Percentiles rank a stretch among this genome's conserved stretches.
Conservation (phyloP, 1,140 invertebrate species). For the Drosophila burlai region DNA sequence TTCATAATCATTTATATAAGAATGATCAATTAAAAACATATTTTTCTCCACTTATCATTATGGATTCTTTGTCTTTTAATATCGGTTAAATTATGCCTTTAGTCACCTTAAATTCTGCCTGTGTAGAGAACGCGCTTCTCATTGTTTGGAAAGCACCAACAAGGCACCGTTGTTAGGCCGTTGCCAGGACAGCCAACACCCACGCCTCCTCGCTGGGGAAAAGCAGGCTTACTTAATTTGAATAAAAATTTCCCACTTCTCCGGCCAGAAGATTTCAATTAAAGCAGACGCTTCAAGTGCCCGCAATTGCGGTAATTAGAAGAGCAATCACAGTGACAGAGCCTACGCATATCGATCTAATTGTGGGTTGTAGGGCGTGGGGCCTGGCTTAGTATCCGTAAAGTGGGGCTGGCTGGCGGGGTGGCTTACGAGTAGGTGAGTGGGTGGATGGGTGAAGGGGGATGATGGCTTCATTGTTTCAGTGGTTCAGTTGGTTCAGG, state of each 20-base stretch:
- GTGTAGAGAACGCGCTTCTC: constrained; percentile 12
- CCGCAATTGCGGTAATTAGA: constrained; percentile 67
- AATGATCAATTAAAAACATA: too few relatives aligned
- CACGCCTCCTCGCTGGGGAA: background rate
- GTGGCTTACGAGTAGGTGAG: background rate
- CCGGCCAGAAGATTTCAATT: constrained; percentile 55
- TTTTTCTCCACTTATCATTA: too few relatives aligned
- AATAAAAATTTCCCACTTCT: constrained; percentile 36
- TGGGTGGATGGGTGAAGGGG: constrained; percentile 7
- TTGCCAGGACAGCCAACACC: constrained; percentile 60
- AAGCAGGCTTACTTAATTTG: constrained; percentile 34
- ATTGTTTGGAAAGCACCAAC: constrained; percentile 71
- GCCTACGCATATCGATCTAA: constrained; percentile 62
- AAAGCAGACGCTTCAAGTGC: constrained; percentile 55
- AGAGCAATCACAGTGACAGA: constrained; percentile 53
- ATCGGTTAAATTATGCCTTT: background rate
- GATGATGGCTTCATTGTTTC: constrained; percentile 39
- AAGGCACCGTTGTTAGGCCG: constrained; percentile 69
- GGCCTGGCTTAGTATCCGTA: constrained; percentile 20
- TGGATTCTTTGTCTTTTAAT: background rate
- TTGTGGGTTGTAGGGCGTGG: constrained; percentile 6
- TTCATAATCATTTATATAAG: too few relatives aligned
- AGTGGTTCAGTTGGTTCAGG: constrained; percentile 42
- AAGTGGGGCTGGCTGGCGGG: background rate
- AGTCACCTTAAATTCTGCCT: background rate